These are phyloP conservation scores for Ophiothrix spiculata DNA, from an alignment of 35 echinoderm and acorn worm species.

Conservation along the genomic window DNA sequence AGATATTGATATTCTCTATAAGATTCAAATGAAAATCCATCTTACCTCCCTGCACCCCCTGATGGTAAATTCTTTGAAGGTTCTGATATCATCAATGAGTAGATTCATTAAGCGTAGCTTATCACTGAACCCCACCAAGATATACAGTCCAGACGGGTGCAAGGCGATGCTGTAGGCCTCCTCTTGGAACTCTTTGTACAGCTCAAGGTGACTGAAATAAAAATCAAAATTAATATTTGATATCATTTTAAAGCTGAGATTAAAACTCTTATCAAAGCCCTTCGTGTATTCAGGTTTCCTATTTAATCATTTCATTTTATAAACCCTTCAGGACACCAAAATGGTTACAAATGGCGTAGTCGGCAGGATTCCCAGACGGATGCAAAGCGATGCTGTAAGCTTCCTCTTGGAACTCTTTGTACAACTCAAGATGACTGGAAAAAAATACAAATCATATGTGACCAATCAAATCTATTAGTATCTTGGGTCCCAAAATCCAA, in stretches of 20 bases:
- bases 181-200: slow-evolving; percentile 95
- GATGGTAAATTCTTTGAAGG: slow-evolving; percentile 98
- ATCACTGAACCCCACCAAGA: slow-evolving; percentile 97
- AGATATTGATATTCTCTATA: background rate
- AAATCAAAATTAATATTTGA: background rate
- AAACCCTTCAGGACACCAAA: no score
- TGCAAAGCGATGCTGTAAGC: slow-evolving; percentile 97
- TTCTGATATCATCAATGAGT: slow-evolving; percentile 97
- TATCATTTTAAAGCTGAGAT: no score
- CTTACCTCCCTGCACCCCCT: slow-evolving; percentile 94
- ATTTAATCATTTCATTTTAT: no score
- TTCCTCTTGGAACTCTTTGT: slow-evolving; percentile 97
- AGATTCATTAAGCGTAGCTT: slow-evolving; percentile 97
- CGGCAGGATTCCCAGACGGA: no score
- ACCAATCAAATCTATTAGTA: no score
- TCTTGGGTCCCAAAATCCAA: no score
- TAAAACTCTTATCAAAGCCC: no score
- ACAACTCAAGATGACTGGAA: slow-evolving; percentile 74
- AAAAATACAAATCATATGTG: no score
- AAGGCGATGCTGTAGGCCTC: slow-evolving; percentile 97
- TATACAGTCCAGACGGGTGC: slow-evolving; percentile 95
- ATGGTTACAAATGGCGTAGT: no score
- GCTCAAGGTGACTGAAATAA: slow-evolving; percentile 64
- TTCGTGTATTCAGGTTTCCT: no score
- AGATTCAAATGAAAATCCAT: background rate